A percentile compares a stretch with the other conserved stretches of the same genome.
These are phyloP conservation scores for Pseudotriccus pelzelni DNA, from an alignment of 2,797 vertebrate species.

Conservation along the genomic window DNA sequence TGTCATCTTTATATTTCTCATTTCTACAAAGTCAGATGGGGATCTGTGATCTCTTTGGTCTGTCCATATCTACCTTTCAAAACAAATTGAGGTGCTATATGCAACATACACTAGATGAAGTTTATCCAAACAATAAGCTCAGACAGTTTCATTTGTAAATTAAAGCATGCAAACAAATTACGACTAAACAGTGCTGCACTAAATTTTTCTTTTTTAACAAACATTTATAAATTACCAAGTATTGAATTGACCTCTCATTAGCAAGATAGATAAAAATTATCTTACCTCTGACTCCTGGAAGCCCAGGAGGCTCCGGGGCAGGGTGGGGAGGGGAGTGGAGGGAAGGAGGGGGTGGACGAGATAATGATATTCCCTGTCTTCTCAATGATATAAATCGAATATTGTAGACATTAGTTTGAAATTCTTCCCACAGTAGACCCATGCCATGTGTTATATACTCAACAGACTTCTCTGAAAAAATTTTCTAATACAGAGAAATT, in stretches of 20 bases:
- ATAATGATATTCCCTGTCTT: slow-evolving; percentile 72
- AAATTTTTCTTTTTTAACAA: not conserved
- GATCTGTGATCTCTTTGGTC: not conserved
- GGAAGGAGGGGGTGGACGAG: slow-evolving; percentile 40
- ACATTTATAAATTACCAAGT: not conserved
- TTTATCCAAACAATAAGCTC: not conserved
- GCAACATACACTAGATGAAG: not conserved
- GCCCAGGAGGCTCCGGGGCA: slow-evolving; percentile 51
- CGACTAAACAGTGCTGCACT: not conserved
- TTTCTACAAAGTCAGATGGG: not conserved
- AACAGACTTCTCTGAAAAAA: not conserved
- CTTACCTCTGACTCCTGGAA: slow-evolving; percentile 82
- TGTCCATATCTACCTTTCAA: not conserved
- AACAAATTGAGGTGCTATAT: not conserved
- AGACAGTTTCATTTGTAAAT: not conserved
- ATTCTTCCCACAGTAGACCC: not conserved
- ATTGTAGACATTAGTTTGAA: not conserved
- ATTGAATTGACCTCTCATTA: slow-evolving; percentile 11
- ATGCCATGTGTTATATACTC: not conserved
- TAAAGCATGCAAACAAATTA: not conserved
- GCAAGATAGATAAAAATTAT: slow-evolving; percentile 59
- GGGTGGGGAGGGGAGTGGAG: not conserved
- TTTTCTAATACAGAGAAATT: not conserved
- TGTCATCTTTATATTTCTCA: not conserved
- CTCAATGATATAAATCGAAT: slow-evolving; percentile 35